Conservation (phyloP, 2,113 vertebrate genomes). For the Pontoporia blainvillei region DNA sequence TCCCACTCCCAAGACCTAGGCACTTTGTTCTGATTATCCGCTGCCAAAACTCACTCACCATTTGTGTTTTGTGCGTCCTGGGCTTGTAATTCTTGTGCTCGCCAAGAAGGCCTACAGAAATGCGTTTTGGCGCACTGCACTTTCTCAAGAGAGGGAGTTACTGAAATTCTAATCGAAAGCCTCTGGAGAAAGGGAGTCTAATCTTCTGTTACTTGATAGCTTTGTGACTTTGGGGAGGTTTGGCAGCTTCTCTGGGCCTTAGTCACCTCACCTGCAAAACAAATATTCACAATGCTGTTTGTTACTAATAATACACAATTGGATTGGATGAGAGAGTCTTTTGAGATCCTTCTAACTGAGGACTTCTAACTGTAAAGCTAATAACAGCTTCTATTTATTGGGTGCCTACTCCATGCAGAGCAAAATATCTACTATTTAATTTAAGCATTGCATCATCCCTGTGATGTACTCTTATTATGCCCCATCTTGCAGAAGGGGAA, state of each 20-base stretch:
- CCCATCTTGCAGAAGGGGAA: not conserved
- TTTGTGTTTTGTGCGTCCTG: accelerated
- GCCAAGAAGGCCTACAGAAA: not conserved
- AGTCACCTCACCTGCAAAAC: not conserved
- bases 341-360: not conserved
- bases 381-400: not conserved
- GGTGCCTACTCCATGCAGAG: not conserved
- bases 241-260: not conserved
- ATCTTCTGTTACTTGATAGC: not conserved
- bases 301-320: not conserved
- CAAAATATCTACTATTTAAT: not conserved
- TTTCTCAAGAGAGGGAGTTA: not conserved
- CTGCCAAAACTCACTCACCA: not conserved
- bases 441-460: not conserved
- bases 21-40: not conserved
- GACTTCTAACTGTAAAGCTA: not conserved
- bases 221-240: not conserved
- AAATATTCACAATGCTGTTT: not conserved
- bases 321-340: not conserved
- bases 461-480: not conserved
- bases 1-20: not conserved
- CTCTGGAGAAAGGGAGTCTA: not conserved
- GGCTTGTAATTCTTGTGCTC: not conserved
- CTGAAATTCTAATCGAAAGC: not conserved
- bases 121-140: no score